phyloP scores from a whole-genome alignment of 2,797 vertebrate genomes.

The Falco rusticolus region DNA sequence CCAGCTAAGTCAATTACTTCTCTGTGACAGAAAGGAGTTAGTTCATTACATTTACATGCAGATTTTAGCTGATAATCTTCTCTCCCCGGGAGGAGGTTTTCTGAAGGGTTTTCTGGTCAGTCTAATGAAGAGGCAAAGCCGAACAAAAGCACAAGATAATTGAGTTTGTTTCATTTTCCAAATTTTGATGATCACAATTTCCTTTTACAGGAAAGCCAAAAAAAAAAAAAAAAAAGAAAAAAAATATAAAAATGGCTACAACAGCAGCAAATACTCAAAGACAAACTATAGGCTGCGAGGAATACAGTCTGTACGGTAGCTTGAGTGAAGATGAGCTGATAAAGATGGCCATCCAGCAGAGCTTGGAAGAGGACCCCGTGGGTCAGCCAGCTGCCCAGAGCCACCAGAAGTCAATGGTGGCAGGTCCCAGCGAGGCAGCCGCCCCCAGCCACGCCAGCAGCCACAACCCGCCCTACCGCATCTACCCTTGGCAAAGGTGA shows the following conservation, averaged over 20 bases:
- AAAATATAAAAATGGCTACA: slow-evolving; percentile 57
- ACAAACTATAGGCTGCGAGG: slow-evolving; percentile 78
- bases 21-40: not conserved
- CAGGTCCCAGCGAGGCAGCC: not conserved
- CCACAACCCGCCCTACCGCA: slow-evolving; percentile 63
- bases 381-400: slow-evolving; percentile 45
- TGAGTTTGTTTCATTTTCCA: not conserved
- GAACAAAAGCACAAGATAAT: not conserved
- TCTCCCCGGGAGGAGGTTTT: not conserved
- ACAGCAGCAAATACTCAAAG: slow-evolving; percentile 54
- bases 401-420: slow-evolving; percentile 51
- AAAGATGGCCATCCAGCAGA: slow-evolving; percentile 91
- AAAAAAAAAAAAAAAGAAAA: slow-evolving; percentile 38
- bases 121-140: not conserved
- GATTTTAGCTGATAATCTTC: not conserved
- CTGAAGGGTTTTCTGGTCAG: not conserved
- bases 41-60: not conserved
- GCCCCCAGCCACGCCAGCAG: not conserved
- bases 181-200: not conserved
- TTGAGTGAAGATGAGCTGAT: slow-evolving; percentile 89
- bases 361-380: slow-evolving; percentile 73
- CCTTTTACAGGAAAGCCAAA: not conserved
- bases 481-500: slow-evolving; percentile 80
- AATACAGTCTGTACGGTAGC: slow-evolving; percentile 88
- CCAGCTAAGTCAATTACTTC: not conserved